A percentile compares a stretch with the other conserved stretches of the same genome.
phyloP scores from a whole-genome alignment of 2,113 vertebrate genomes.

The Dendrocopos noguchii region DNA sequence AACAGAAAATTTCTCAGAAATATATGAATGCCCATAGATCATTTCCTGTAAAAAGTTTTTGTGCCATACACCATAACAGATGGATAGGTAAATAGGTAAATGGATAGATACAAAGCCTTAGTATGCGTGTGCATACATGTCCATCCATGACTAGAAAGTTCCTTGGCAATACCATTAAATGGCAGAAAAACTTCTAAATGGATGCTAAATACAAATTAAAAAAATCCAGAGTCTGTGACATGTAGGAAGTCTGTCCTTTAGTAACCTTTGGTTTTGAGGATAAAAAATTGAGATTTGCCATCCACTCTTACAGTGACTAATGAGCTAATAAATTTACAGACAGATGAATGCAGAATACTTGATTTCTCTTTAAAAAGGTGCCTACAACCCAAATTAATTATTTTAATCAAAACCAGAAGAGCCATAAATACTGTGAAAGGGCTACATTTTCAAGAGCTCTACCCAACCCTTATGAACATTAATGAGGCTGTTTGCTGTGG shows the following conservation, averaged over 20 bases:
- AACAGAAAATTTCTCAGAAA: background rate
- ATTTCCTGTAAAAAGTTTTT: background rate
- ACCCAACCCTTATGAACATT: background rate
- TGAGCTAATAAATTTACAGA: slow-evolving; percentile 33
- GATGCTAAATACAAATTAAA: background rate
- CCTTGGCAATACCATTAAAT: background rate
- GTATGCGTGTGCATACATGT: background rate
- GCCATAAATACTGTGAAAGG: background rate
- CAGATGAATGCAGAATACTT: slow-evolving; percentile 25
- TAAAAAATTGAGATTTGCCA: slow-evolving; percentile 51
- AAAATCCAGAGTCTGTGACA: background rate
- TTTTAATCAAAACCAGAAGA: slow-evolving; percentile 21
- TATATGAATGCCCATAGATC: background rate
- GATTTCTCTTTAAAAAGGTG: slow-evolving; percentile 13
- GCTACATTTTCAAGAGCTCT: background rate
- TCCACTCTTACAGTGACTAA: slow-evolving; percentile 28
- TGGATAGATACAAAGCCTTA: background rate
- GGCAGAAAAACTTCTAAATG: background rate
- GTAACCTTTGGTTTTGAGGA: slow-evolving; percentile 23
- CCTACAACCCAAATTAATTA: slow-evolving; percentile 14
- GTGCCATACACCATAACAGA: background rate
- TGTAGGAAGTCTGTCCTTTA: background rate
- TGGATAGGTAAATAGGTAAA: background rate
- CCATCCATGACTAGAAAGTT: background rate
- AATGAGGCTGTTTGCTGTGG: background rate